A percentile compares a stretch with the other conserved stretches of the same genome.
Conservation (phyloP, 2,888 invertebrate genomes). For the Stenoptilia bipunctidactyla region DNA sequence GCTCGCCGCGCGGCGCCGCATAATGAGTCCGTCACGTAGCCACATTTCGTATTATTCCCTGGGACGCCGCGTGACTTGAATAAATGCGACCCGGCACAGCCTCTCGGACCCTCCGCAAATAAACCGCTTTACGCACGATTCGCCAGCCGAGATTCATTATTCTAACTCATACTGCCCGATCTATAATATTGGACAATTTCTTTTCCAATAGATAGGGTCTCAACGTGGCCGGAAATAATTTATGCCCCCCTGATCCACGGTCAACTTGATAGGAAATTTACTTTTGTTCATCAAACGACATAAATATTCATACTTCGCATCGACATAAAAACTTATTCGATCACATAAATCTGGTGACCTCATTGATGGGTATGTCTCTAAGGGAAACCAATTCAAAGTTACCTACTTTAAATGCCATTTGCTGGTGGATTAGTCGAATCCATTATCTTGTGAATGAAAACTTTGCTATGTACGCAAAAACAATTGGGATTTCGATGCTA, state of each 20-base stretch:
- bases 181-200: slow-evolving; percentile 38
- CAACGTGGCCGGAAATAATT: not conserved
- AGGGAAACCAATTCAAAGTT: slow-evolving; percentile 1
- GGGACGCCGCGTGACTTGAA: slow-evolving; percentile 68
- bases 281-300: not conserved
- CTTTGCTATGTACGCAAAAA: slow-evolving; percentile 8
- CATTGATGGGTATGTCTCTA: not conserved
- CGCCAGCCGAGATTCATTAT: slow-evolving; percentile 65
- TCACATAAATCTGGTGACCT: slow-evolving; percentile 4
- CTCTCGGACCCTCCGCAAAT: slow-evolving; percentile 64
- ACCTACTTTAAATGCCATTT: slow-evolving; percentile 21
- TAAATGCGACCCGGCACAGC: slow-evolving; percentile 45
- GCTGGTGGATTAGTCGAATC: slow-evolving; percentile 18
- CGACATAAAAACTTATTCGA: not conserved
- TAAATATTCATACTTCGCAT: too few relatives aligned
- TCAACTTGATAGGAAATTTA: not conserved
- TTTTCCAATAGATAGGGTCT: slow-evolving; percentile 20
- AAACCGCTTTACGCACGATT: slow-evolving; percentile 70
- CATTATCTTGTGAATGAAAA: slow-evolving; percentile 21
- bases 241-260: not conserved
- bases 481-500: too few relatives aligned
- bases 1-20: slow-evolving; percentile 47
- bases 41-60: slow-evolving; percentile 72
- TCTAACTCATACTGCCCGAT: slow-evolving; percentile 54
- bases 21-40: slow-evolving; percentile 70